phyloP scores from a whole-genome alignment of 1,140 invertebrate species.

The Trachymyrmex cornetzi region DNA sequence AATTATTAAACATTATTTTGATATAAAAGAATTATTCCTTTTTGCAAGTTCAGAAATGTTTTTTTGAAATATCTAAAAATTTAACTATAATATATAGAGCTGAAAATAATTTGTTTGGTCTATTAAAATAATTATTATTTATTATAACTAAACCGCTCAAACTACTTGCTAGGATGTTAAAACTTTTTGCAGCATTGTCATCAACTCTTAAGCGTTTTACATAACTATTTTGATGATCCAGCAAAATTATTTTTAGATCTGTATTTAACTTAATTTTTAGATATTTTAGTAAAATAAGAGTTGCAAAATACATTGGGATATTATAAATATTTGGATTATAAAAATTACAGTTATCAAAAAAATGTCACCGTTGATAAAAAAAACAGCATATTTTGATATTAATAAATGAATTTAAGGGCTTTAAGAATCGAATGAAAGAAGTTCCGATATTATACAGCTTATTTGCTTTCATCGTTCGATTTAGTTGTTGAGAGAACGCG shows the following conservation, averaged over 20 bases:
- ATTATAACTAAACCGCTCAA: too few relatives aligned
- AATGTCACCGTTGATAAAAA: not conserved
- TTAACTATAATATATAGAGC: too few relatives aligned
- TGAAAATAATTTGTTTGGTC: too few relatives aligned
- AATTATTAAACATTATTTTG: not conserved
- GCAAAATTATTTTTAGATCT: too few relatives aligned
- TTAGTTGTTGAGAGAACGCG: slow-evolving; percentile 13
- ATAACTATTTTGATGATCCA: too few relatives aligned
- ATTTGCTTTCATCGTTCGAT: slow-evolving; percentile 7
- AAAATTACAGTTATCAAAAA: not conserved
- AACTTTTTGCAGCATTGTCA: too few relatives aligned
- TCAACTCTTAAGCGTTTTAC: too few relatives aligned
- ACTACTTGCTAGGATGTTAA: too few relatives aligned
- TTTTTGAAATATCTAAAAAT: too few relatives aligned
- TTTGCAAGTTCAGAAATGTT: not conserved
- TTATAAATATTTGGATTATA: not conserved
- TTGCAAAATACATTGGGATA: not conserved
- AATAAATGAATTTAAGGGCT: slow-evolving; percentile 9
- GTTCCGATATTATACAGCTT: not conserved
- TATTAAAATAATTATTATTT: too few relatives aligned
- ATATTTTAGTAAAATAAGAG: not conserved
- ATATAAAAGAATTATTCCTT: not conserved
- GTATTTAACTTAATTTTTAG: too few relatives aligned
- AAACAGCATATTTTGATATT: not conserved
- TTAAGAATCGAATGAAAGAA: not conserved